Conservation (phyloP, 2,797 vertebrate genomes). For the Danio albolineatus region DNA sequence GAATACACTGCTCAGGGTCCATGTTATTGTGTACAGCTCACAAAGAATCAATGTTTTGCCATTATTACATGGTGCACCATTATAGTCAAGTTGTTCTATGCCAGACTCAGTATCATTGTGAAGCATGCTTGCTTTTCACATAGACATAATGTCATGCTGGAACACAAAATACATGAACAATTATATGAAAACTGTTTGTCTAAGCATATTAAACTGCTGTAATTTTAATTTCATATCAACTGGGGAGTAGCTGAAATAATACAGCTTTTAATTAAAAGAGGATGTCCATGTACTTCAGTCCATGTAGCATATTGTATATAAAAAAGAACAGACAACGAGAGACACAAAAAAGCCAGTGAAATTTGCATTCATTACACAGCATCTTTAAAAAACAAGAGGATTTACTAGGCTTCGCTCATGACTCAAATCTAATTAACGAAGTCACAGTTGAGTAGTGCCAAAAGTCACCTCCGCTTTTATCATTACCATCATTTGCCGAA, state of each 20-base stretch:
- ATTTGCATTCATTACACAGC: slow-evolving; percentile 14
- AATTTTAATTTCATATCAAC: neutral
- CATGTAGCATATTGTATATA: neutral
- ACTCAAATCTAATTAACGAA: slow-evolving; percentile 59
- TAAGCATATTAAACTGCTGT: slow-evolving; percentile 1
- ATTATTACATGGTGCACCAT: neutral
- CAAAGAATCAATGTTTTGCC: neutral
- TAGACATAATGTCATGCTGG: neutral
- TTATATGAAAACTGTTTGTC: neutral
- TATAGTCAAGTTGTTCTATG: neutral
- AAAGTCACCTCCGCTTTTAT: slow-evolving; percentile 58
- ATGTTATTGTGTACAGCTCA: too few species aligned
- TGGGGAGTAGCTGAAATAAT: neutral
- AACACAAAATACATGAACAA: neutral
- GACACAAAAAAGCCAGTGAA: neutral
- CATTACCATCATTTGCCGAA: slow-evolving; percentile 54
- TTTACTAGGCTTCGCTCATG: slow-evolving; percentile 42
- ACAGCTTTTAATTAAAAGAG: neutral
- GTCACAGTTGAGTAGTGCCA: slow-evolving; percentile 45
- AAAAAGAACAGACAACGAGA: neutral
- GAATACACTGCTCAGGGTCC: too few species aligned
- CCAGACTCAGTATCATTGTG: neutral
- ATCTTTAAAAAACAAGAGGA: slow-evolving; percentile 25
- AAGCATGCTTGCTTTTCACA: neutral
- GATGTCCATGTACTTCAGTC: neutral